Evolutionary conservation across 2,888 invertebrate species (phyloP).

Genomic region (Palloptera scutellata): DNA sequence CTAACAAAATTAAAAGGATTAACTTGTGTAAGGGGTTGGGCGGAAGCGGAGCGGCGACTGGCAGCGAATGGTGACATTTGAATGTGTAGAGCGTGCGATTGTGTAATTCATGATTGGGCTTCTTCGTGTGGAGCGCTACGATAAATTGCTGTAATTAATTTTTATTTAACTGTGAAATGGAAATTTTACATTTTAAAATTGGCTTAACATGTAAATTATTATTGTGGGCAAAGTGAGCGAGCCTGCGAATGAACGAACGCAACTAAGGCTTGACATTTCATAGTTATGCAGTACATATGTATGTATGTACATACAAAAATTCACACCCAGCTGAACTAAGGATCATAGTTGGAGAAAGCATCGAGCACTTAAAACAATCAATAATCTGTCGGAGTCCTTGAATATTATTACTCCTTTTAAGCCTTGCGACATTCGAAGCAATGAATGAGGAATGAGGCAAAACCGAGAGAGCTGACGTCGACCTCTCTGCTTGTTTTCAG

Average conservation of each 20-base stretch:
- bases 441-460: no score
- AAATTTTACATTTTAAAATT: conserved; percentile 55
- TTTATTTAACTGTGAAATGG: conserved; percentile 59
- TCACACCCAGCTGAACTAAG: neutral
- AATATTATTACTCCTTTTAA: no score
- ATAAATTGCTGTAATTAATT: conserved; percentile 60
- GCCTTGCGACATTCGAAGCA: no score
- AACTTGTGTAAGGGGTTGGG: conserved; percentile 12
- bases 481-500: no score
- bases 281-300: no score
- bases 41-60: neutral
- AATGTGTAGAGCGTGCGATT: neutral
- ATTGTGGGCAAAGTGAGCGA: conserved; percentile 46
- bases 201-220: conserved; percentile 60
- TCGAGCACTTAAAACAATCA: no score
- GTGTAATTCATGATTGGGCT: neutral
- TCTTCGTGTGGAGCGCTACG: conserved; percentile 37
- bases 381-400: no score
- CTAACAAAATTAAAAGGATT: conserved; percentile 43
- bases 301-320: no score
- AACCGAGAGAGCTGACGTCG: no score
- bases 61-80: neutral
- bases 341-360: no score
- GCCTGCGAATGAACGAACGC: no score
- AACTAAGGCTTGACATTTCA: no score